Conservation (phyloP, 2,888 invertebrate genomes). For the Kuschelorhynchus macadamiae region DNA sequence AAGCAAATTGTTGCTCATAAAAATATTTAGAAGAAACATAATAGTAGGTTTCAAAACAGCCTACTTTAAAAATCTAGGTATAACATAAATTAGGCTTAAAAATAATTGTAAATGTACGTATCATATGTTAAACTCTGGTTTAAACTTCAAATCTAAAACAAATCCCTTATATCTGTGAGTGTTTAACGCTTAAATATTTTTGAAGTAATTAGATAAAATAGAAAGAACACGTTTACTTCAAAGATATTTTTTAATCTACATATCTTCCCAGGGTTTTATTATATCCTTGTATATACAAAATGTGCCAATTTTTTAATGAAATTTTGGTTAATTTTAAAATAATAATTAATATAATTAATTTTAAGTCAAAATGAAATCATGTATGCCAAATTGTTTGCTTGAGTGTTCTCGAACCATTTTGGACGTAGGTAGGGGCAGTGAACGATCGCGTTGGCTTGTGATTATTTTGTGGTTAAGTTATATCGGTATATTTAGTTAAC, state of each 20-base stretch:
- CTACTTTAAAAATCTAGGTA: constrained; percentile 35
- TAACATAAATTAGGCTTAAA: constrained; percentile 34
- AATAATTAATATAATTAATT: constrained; percentile 43
- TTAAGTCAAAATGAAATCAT: constrained; percentile 43
- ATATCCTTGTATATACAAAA: constrained; percentile 63
- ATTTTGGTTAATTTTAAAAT: constrained; percentile 40
- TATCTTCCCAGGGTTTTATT: constrained; percentile 69
- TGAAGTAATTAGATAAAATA: constrained; percentile 12
- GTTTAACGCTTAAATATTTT: constrained; percentile 27
- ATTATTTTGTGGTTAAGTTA: constrained; percentile 34
- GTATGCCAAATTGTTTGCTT: constrained; percentile 40
- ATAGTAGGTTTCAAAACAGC: constrained; percentile 23
- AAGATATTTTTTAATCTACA: constrained; percentile 63
- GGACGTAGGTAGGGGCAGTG: constrained; percentile 5
- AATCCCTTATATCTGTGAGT: constrained; percentile 32
- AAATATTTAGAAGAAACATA: constrained; percentile 28
- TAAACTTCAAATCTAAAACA: constrained; percentile 33
- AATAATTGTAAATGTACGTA: constrained; percentile 48
- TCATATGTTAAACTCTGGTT: constrained; percentile 40
- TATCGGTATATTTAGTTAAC: constrained; percentile 33
- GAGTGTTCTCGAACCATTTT: constrained; percentile 29
- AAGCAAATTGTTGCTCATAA: constrained; percentile 42
- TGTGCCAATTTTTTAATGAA: constrained; percentile 68
- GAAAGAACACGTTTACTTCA: constrained; percentile 21
- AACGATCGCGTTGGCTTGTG: constrained; percentile 26